Evolutionary conservation across 1,140 invertebrate genomes (phyloP), one percentile per base, ranked within the genome.

Genomic region (Drosophila navojoa): DNA sequence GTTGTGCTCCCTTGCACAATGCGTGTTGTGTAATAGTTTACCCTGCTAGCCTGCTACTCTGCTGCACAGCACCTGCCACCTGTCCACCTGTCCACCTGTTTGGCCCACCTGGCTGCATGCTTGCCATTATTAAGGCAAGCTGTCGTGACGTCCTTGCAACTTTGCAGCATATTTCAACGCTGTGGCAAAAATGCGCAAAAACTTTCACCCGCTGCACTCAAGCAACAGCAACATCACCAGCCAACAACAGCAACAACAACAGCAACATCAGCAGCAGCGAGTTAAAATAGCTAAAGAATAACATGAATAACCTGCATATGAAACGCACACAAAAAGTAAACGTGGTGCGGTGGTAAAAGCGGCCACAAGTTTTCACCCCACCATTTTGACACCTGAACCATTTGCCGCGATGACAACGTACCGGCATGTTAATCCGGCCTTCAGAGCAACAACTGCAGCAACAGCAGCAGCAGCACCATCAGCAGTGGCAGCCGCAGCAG

Each of bases 321-420:
- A 84, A 84, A 85, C 70, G 68, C 76, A 67, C 40, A 66, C 63
- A 72, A 71, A 76, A 82, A 76, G 75, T 53, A 82, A 79, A 72
- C 80, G 72, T 84, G 27, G 27, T 29, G 27, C 5, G 63, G 64
- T 74, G 74, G 67, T 85, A 81, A 85, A 86, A 78, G 78, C 75
- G 78, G 79, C 81, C 81, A 72, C 82, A 86, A 87, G 81, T 71
- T 86, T 79, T 75, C 73, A 58, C 60, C 82, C 77, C 81, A 76
- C 75, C 87, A 78, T 81, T 85, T 81, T 87, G 81, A 86, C 82
- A 86, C 81, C 81, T 86, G 76, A 81, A 86, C 80, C 78, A 80
- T 78, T 86, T 81, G 50, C 78, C 64, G 78, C 75, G 81, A 79
- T 87, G 82, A 87, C 81, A 86, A 86, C 82, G 53, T 69, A 75